Evolutionary conservation across 2,888 invertebrate species (phyloP).

Genomic region (Melanargia galathea): DNA sequence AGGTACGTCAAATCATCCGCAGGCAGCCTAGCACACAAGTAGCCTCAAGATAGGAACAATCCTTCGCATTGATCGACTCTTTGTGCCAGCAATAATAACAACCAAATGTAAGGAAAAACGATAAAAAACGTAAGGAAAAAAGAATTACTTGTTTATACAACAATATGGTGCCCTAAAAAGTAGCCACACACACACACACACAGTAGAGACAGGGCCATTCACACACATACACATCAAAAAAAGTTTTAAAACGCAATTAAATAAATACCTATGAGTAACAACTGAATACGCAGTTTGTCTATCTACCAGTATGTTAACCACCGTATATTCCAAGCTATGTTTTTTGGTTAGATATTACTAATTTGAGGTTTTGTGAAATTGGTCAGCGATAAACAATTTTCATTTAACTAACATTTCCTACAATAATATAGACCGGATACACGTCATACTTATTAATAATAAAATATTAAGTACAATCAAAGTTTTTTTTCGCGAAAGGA

Average conservation of each 20-base stretch:
- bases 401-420: neutral
- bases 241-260: neutral
- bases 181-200: too few relatives aligned
- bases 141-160: too few relatives aligned
- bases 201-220: too few relatives aligned
- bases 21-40: neutral
- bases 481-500: neutral
- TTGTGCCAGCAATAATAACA: neutral
- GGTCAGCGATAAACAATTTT: too few relatives aligned
- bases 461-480: neutral
- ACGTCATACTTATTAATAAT: too few relatives aligned
- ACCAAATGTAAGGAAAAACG: neutral
- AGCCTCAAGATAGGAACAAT: slow-evolving; percentile 10
- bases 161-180: too few relatives aligned
- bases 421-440: neutral
- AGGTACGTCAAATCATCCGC: neutral
- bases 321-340: neutral
- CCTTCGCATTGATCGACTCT: neutral
- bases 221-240: too few relatives aligned
- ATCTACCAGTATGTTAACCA: neutral
- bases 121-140: neutral
- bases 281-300: neutral
- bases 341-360: neutral
- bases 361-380: too few relatives aligned
- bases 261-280: neutral